Conservation (phyloP, 1,140 invertebrate species). For the Metaphire vulgaris region DNA sequence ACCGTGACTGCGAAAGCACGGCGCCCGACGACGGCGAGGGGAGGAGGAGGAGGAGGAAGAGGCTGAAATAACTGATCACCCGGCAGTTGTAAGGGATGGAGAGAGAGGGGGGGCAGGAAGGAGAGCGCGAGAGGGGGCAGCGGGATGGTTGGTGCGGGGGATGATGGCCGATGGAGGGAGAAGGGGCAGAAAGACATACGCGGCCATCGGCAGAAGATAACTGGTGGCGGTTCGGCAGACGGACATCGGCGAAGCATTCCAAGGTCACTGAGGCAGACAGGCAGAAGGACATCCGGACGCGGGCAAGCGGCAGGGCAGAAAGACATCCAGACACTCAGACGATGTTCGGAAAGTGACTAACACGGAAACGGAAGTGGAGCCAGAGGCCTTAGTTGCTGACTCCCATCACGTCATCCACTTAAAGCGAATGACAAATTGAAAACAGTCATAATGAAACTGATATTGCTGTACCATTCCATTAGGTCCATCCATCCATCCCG, state of each 20-base stretch:
- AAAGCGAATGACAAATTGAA: neutral
- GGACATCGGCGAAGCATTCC: neutral
- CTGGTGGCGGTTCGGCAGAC: neutral
- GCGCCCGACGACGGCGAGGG: too few species aligned
- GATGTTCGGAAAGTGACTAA: too few species aligned
- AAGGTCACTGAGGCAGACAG: neutral
- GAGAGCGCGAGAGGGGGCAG: neutral
- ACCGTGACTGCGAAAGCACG: neutral
- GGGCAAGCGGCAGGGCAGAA: too few species aligned
- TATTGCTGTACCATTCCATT: too few species aligned
- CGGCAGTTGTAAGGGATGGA: neutral
- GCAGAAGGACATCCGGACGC: neutral
- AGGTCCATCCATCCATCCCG: neutral
- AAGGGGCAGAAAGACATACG: neutral
- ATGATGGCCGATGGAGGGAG: neutral
- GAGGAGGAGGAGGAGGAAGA: too few species aligned
- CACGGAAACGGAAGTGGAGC: too few species aligned
- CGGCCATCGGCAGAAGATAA: neutral
- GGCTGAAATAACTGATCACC: too few species aligned
- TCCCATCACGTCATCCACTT: neutral
- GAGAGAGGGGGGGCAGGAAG: neutral
- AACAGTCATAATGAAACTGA: neutral
- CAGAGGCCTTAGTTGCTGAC: neutral
- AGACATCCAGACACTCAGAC: too few species aligned
- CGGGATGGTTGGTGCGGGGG: neutral